Evolutionary conservation across 1,140 invertebrate species (phyloP).

Genomic region (Charaxes varanes): DNA sequence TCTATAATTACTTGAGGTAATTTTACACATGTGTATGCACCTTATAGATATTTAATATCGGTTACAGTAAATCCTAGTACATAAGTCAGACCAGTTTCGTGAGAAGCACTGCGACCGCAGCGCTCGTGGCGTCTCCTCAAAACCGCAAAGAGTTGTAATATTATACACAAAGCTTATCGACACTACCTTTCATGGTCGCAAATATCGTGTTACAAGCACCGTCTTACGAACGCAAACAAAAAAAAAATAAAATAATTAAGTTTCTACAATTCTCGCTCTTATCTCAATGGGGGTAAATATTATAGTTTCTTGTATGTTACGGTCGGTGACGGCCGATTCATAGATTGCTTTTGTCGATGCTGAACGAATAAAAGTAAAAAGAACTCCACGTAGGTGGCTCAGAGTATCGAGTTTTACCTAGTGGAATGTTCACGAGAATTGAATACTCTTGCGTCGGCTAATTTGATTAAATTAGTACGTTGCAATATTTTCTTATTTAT

Average conservation of each 20-base stretch:
- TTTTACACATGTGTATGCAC: too few relatives aligned
- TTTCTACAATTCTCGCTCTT: constrained; percentile 33
- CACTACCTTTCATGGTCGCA: constrained; percentile 62
- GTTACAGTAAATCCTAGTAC: too few relatives aligned
- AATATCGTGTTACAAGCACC: constrained; percentile 58
- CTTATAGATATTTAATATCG: too few relatives aligned
- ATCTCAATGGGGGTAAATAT: constrained; percentile 21
- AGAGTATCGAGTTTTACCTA: constrained; percentile 39
- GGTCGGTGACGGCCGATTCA: constrained; percentile 46
- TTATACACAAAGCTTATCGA: constrained; percentile 69
- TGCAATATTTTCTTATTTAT: too few relatives aligned
- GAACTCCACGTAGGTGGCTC: constrained; percentile 47
- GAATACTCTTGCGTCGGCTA: constrained; percentile 33
- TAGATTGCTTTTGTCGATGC: constrained; percentile 62
- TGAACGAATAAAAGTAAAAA: constrained; percentile 48
- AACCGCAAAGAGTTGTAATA: constrained; percentile 68
- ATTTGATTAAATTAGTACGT: constrained; percentile 31
- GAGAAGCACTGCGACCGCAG: constrained; percentile 61
- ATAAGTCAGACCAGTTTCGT: too few relatives aligned
- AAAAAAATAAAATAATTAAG: constrained; percentile 18
- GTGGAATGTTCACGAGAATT: constrained; percentile 43
- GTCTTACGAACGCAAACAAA: constrained; percentile 19
- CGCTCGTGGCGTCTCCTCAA: constrained; percentile 58
- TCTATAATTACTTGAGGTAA: too few relatives aligned
- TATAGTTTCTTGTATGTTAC: constrained; percentile 21